Conservation (phyloP, 2,113 vertebrate species). For the Chascanopsetta lugubris region DNA sequence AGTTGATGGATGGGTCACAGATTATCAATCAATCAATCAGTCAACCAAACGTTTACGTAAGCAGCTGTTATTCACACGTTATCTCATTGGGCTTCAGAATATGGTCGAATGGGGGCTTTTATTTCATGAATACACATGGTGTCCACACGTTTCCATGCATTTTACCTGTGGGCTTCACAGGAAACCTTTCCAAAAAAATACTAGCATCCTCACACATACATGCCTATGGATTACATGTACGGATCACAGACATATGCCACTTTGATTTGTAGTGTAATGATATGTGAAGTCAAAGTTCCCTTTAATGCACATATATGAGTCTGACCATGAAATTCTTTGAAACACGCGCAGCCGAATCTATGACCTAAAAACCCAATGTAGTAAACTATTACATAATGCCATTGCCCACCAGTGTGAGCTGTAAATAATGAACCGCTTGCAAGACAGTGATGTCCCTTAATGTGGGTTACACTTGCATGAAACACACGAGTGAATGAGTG, state of each 20-base stretch:
- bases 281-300: background rate
- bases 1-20: constrained; percentile 10
- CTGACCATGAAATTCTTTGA: background rate
- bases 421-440: constrained; percentile 48
- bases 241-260: too few relatives aligned
- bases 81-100: too few relatives aligned
- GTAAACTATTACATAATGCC: constrained; percentile 20
- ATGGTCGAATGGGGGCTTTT: background rate
- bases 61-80: too few relatives aligned
- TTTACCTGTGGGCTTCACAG: background rate
- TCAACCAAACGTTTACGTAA: too few relatives aligned
- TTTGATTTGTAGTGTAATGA: too few relatives aligned
- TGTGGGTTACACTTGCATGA: constrained; percentile 31
- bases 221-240: too few relatives aligned
- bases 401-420: constrained; percentile 12
- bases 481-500: constrained; percentile 16
- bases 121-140: background rate
- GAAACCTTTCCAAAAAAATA: background rate
- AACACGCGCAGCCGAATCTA: background rate
- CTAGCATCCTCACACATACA: background rate
- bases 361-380: constrained; percentile 1
- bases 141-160: background rate
- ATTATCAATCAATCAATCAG: too few relatives aligned
- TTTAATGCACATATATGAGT: background rate
- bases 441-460: constrained; percentile 13